A percentile compares a stretch with the other conserved stretches of the same genome.
These are phyloP conservation scores for Neodiprion lecontei DNA, from an alignment of 1,140 invertebrate species.

Conservation along the genomic window DNA sequence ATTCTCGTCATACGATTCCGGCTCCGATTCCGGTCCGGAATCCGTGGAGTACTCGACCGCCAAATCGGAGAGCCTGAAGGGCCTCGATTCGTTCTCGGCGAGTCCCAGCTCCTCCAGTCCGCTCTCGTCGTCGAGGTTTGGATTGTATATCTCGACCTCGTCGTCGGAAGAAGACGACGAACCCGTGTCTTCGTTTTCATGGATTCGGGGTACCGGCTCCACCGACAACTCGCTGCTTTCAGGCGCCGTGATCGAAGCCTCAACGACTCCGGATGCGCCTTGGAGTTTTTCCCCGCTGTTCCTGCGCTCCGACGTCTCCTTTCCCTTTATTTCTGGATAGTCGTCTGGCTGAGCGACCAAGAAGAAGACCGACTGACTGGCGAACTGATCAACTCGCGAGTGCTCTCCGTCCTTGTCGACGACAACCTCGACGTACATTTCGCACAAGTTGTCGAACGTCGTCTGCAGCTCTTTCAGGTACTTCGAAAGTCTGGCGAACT, in stretches of 20 bases:
- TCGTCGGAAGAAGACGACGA: slow-evolving; percentile 22
- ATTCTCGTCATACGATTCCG: slow-evolving; percentile 53
- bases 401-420: slow-evolving; percentile 66
- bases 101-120: slow-evolving; percentile 39
- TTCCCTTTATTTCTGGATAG: slow-evolving; percentile 61
- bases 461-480: slow-evolving; percentile 43
- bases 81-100: slow-evolving; percentile 40
- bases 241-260: background rate
- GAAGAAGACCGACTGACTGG: slow-evolving; percentile 70
- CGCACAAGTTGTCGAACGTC: slow-evolving; percentile 68
- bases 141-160: slow-evolving; percentile 35
- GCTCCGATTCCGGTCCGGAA: slow-evolving; percentile 56
- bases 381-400: slow-evolving; percentile 65
- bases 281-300: slow-evolving; percentile 21
- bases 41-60: slow-evolving; percentile 53
- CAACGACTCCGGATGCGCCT: slow-evolving; percentile 3
- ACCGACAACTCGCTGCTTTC: slow-evolving; percentile 12
- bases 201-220: slow-evolving; percentile 20
- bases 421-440: slow-evolving; percentile 69
- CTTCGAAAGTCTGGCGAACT: slow-evolving; percentile 38
- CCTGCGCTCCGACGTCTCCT: slow-evolving; percentile 33
- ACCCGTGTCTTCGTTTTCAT: slow-evolving; percentile 9
- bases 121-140: slow-evolving; percentile 38
- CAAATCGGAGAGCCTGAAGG: slow-evolving; percentile 51
- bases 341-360: slow-evolving; percentile 71